Base-by-base conservation (phyloP, 2,888 invertebrate species). In the Neoascia interrupta region DNA sequence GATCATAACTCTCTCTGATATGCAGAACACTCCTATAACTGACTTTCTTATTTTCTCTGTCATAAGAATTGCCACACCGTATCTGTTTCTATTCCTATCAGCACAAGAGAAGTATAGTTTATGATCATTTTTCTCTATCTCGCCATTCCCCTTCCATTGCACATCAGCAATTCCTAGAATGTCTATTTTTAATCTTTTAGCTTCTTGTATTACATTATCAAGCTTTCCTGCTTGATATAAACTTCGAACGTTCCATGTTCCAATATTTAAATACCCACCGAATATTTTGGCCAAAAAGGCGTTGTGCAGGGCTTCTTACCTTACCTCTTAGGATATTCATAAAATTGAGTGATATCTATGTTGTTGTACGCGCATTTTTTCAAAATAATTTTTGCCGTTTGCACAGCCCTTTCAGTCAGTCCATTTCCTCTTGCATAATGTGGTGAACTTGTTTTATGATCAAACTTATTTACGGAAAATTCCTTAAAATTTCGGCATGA, bases 381-480 rank as follows among this genome's bases (percentile, higher is more conserved):
- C 31, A 31, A 11, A 16, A 66, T 66, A 1, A 23, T 45, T 45
- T 66, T 66, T 1, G 54, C 37, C 10, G 49, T 68, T 15, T 69
- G 51, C 2, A 53, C 69, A 1, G 60, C 43, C 2, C 41, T 37
- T 45, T 69, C 58, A 5, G 69, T 43, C 0, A 31, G n/a, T n/a
- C 58, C 58, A 11, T 68, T 68, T 5, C 58, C 68, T 51, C 18
- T 41, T 18, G 68, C 58, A 13, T 69, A 58, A 34, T 69, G 34
- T 1, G 58, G 58, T 1, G 49, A 58, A 11, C 64, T 49, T 3
- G 69, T 70, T 16, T 19, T 54, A 15, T 83, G 72, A n/a, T 75
- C 60, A 23, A 83, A 82, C 3, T 81, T 72, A 19, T 81, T 68
- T 13, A 28, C 80, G 13, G 80, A 64, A 79, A 83, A 82, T 2